Conservation (phyloP, 1,140 invertebrate genomes). For the Frieseomelitta varia region DNA sequence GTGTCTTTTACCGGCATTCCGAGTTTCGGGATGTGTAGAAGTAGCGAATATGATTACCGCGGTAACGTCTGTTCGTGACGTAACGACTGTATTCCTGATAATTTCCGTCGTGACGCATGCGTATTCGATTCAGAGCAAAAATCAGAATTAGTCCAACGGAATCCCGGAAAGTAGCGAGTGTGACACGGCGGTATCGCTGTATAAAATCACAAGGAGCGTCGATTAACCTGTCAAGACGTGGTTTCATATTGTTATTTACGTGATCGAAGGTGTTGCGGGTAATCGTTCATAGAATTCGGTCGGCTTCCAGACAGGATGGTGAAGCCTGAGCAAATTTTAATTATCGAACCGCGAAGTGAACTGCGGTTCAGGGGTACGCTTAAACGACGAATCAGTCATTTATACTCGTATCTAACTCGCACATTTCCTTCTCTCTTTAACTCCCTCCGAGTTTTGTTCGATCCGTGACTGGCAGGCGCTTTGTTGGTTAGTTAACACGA, state of each 20-base stretch:
- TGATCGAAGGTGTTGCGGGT: conserved; percentile 33
- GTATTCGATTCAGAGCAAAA: conserved; percentile 69
- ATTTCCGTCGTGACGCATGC: conserved; percentile 79
- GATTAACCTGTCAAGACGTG: conserved; percentile 56
- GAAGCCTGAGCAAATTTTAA: conserved; percentile 86
- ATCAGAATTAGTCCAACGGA: conserved; percentile 77
- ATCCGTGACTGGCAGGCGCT: conserved; percentile 20
- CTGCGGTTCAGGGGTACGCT: conserved; percentile 87
- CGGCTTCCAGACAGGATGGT: conserved; percentile 72
- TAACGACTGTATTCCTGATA: conserved; percentile 66
- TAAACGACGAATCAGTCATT: conserved; percentile 42
- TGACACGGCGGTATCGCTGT: conserved; percentile 59
- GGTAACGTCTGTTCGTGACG: conserved; percentile 67
- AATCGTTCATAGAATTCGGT: conserved; percentile 44
- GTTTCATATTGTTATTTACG: conserved; percentile 44
- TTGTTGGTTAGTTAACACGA: conserved; percentile 33
- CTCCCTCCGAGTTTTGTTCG: not conserved
- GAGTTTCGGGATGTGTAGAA: conserved; percentile 32
- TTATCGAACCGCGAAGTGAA: conserved; percentile 88
- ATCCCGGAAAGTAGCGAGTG: conserved; percentile 70
- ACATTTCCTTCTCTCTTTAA: not conserved
- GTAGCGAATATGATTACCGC: conserved; percentile 65
- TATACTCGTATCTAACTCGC: conserved; percentile 5
- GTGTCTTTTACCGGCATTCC: conserved; percentile 18
- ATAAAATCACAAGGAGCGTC: conserved; percentile 52